A percentile compares a stretch with the other conserved stretches of the same genome.
Conservation (phyloP, 2,797 vertebrate species). For the Clarias pachynema region DNA sequence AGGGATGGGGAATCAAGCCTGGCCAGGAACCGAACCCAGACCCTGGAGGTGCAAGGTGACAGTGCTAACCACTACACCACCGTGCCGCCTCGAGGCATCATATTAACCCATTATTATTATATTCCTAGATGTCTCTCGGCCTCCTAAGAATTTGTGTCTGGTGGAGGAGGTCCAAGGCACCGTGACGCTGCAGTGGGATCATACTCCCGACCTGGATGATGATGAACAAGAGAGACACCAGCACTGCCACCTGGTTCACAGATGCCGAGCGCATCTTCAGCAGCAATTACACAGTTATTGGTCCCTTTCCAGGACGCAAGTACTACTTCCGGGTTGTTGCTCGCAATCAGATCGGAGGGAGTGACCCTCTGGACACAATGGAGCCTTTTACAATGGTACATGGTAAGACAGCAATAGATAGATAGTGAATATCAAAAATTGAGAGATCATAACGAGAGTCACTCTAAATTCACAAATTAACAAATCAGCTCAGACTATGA, state of each 20-base stretch:
- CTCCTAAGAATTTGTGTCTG: conserved; percentile 34
- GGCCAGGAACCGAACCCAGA: no score
- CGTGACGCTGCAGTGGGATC: conserved; percentile 71
- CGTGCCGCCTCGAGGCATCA: background rate
- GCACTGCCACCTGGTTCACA: conserved; percentile 70
- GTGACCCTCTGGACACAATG: conserved; percentile 70
- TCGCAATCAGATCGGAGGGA: background rate
- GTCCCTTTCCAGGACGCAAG: conserved; percentile 71
- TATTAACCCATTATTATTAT: background rate
- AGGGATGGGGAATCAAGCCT: no score
- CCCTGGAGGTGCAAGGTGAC: no score
- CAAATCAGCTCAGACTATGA: background rate
- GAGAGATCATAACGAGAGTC: background rate
- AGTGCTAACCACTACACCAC: no score
- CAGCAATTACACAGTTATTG: conserved; percentile 69
- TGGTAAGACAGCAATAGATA: background rate
- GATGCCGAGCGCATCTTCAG: conserved; percentile 66
- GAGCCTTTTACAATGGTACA: conserved; percentile 60
- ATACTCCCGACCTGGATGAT: conserved; percentile 66
- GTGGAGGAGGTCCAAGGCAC: conserved; percentile 72
- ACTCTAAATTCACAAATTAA: background rate
- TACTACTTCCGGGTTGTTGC: conserved; percentile 64
- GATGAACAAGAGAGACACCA: conserved; percentile 67
- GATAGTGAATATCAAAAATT: background rate
- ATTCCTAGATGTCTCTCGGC: background rate